Base-by-base conservation (phyloP, 2,888 invertebrate genomes). In the Vandiemenella viatica region DNA sequence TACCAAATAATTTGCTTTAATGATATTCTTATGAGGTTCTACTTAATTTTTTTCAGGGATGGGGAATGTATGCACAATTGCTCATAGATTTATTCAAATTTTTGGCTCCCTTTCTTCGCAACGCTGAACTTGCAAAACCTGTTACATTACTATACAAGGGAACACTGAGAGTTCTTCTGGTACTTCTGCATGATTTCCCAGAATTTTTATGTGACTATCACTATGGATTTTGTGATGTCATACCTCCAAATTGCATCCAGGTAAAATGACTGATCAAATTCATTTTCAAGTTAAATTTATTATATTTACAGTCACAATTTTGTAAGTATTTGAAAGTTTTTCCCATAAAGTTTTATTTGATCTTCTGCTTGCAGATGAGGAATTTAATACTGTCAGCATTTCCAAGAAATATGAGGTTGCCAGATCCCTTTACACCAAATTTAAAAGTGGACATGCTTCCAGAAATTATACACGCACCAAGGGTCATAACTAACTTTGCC, bases 121-220 rank as follows among this genome's bases (percentile, higher is more conserved):
- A 97, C 69, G 95, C 97, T 0, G 95, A 96, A 62, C 74, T 99
- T 21, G 89, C 92, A 4, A 86, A 92, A 58, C 90, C 96, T 0
- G 90, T 97, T 5, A 88, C 90, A 61, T 75, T 86, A 60, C 71
- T 98, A 19, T 99, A 98, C 72, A 95, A 93, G 69, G 97, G 95
- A 58, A 93, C 95, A 0, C 71, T 98, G 42, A 79, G 96, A 54
- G 92, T 99, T 7, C 72, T 99, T 45, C 73, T 98, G 37, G 95
- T 99, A 0, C 71, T 99, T 22, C 74, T 98, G 10, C 98, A 99
- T 64, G 98, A 99, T 66, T 99, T 99, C 67, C 98, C 98, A 0
- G 98, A 99, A 69, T 95, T 99, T 67, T 75, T 99, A 45, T 97
- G 97, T 67, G 98, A 99, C 65, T 97, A 96, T 67, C 96, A 98